A percentile compares a stretch with the other conserved stretches of the same genome.
phyloP scores from a whole-genome alignment of 2,888 invertebrate species.

The Phengaris alcon region DNA sequence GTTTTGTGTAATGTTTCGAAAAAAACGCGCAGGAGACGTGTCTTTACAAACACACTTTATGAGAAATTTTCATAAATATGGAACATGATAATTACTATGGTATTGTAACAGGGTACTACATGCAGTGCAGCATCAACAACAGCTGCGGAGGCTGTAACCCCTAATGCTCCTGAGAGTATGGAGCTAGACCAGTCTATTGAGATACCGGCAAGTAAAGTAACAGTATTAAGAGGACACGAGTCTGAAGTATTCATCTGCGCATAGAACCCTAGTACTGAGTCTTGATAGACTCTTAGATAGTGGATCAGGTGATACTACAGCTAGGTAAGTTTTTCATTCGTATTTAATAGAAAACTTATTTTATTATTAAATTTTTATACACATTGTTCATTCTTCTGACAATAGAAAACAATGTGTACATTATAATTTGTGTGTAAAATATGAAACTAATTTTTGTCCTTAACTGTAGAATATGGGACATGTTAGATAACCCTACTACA shows the following conservation, averaged over 20 bases:
- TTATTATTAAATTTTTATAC: no score
- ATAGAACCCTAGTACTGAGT: constrained; percentile 99
- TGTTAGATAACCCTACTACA: constrained; percentile 94
- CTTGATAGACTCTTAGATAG: constrained; percentile 97
- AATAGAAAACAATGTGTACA: not conserved
- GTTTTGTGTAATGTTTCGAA: no score
- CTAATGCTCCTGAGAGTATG: constrained; percentile 82
- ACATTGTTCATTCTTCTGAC: not conserved
- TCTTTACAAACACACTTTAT: no score
- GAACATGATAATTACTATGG: not conserved
- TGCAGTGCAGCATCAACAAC: constrained; percentile 54
- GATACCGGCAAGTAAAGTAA: constrained; percentile 96
- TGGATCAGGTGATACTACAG: constrained; percentile 99
- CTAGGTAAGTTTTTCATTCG: constrained; percentile 75
- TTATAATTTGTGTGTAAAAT: not conserved
- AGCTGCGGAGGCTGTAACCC: constrained; percentile 67
- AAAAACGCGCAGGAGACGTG: no score
- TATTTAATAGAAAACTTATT: not conserved
- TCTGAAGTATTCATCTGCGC: constrained; percentile 99
- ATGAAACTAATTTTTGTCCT: not conserved
- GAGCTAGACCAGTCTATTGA: constrained; percentile 92
- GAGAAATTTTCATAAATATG: no score
- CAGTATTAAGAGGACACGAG: constrained; percentile 96
- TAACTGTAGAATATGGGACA: constrained; percentile 91
- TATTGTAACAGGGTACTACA: constrained; percentile 55